Conservation (phyloP, 2,888 invertebrate species). For the Dynastes grantii region DNA sequence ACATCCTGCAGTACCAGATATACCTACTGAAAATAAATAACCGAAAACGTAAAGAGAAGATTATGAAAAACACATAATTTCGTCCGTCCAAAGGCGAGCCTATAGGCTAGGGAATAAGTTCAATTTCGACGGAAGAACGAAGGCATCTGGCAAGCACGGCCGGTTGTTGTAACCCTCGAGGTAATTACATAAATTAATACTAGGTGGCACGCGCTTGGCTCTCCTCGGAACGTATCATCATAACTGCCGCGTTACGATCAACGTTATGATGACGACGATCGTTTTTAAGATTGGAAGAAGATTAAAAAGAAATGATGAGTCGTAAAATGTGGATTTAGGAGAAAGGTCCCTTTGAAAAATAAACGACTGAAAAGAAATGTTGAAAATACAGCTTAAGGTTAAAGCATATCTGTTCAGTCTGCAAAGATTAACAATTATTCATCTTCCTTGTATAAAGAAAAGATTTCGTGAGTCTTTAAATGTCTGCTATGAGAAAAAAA, state of each 20-base stretch:
- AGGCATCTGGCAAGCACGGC: constrained; percentile 57
- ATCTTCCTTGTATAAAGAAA: too few relatives aligned
- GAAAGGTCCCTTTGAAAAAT: neutral
- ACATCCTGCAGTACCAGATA: constrained; percentile 6
- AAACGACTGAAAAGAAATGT: neutral
- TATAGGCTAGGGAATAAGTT: neutral
- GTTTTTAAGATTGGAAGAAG: constrained; percentile 1
- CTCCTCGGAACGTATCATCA: constrained; percentile 24
- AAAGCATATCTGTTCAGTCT: too few relatives aligned
- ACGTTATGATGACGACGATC: constrained; percentile 24
- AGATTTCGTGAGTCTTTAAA: too few relatives aligned
- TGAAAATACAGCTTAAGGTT: neutral
- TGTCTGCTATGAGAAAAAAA: too few relatives aligned
- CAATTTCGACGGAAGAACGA: constrained; percentile 18
- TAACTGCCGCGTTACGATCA: constrained; percentile 6
- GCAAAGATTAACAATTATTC: too few relatives aligned
- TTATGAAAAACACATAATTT: constrained; percentile 12
- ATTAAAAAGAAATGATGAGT: constrained; percentile 13
- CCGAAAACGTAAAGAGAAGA: constrained; percentile 16
- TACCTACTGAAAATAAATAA: constrained; percentile 5
- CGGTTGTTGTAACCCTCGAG: constrained; percentile 34
- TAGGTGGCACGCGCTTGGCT: constrained; percentile 55
- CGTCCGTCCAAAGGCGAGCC: neutral
- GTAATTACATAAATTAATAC: constrained; percentile 57
- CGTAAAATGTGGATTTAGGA: constrained; percentile 9